Conservation (phyloP, 2,113 vertebrate genomes). For the Cyanoderma ruficeps region DNA sequence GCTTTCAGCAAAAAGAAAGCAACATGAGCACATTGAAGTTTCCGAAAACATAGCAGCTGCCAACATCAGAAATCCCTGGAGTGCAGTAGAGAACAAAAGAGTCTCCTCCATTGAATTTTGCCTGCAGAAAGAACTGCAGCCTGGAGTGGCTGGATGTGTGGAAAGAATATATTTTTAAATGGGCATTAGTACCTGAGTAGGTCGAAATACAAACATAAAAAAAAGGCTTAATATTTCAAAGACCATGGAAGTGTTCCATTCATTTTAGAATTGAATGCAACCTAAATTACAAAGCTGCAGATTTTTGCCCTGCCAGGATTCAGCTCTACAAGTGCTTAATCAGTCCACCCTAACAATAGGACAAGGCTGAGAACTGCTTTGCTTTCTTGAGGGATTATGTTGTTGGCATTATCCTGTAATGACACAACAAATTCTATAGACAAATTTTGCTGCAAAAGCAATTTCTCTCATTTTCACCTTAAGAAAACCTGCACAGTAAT, state of each 20-base stretch:
- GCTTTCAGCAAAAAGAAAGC: constrained; percentile 27
- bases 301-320: constrained; percentile 15
- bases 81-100: neutral
- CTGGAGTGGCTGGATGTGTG: neutral
- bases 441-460: constrained; percentile 43
- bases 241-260: constrained; percentile 3
- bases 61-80: neutral
- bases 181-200: neutral
- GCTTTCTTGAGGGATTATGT: constrained; percentile 34
- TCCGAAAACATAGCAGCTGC: neutral
- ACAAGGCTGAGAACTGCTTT: constrained; percentile 22
- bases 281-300: constrained; percentile 1
- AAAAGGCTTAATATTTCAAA: constrained; percentile 23
- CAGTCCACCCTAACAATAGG: constrained; percentile 7
- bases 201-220: constrained; percentile 35
- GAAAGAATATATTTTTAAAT: constrained; percentile 38
- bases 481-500: constrained; percentile 64
- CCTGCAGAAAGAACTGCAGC: neutral
- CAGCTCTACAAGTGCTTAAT: constrained; percentile 34
- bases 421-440: constrained; percentile 38
- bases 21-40: neutral
- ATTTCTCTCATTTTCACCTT: constrained; percentile 59
- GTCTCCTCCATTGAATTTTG: neutral
- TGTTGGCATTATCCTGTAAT: constrained; percentile 35
- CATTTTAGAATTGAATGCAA: neutral